A percentile compares a stretch with the other conserved stretches of the same genome.
Evolutionary conservation across 2,888 invertebrate genomes (phyloP).

Genomic region (Drosophila infuscata): DNA sequence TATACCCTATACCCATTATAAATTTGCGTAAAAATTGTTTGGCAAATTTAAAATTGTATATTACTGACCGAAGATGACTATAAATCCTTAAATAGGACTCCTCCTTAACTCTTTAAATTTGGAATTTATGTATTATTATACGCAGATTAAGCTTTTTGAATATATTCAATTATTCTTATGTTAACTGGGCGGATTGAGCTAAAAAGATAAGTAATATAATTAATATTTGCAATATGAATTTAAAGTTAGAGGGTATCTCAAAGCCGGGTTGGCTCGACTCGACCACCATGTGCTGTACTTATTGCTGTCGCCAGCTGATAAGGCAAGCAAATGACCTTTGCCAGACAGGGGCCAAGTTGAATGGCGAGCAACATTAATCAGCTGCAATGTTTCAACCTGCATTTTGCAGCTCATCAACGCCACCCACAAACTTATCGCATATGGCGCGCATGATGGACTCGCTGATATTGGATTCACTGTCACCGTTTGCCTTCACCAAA

Average conservation of each 20-base stretch:
- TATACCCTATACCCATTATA: not conserved
- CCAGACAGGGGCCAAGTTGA: slow-evolving; percentile 57
- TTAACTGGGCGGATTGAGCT: not conserved
- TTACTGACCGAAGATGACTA: not conserved
- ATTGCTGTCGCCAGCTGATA: slow-evolving; percentile 49
- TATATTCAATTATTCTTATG: not conserved
- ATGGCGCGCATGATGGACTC: slow-evolving; percentile 92
- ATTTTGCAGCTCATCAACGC: slow-evolving; percentile 86
- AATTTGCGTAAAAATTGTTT: not conserved
- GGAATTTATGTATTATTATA: not conserved
- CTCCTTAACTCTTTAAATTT: not conserved
- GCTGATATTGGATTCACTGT: slow-evolving; percentile 88
- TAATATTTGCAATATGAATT: not conserved
- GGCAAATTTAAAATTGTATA: not conserved
- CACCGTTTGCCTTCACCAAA: slow-evolving; percentile 89
- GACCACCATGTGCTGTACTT: not conserved
- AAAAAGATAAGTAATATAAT: not conserved
- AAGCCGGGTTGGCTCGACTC: not conserved
- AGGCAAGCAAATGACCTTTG: slow-evolving; percentile 67
- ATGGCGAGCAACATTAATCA: slow-evolving; percentile 30
- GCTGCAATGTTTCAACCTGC: not conserved
- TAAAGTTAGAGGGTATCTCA: not conserved
- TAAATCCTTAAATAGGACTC: not conserved
- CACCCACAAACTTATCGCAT: slow-evolving; percentile 87
- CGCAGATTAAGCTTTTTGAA: not conserved